Conservation (phyloP, 2,888 invertebrate species). For the Xestobium rufovillosum region DNA sequence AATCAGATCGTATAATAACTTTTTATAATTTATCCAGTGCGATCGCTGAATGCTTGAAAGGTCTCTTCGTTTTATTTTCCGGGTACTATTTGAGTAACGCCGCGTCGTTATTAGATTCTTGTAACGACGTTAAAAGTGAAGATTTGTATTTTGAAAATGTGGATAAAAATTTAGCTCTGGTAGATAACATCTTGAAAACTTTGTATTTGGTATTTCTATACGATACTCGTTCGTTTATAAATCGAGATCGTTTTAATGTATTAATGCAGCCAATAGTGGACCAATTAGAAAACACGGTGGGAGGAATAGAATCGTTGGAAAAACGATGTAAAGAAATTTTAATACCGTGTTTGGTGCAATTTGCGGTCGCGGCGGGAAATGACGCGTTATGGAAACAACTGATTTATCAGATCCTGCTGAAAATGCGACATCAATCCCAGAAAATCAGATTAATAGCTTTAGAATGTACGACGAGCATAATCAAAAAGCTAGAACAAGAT, state of each 20-base stretch:
- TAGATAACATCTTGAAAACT: slow-evolving; percentile 68
- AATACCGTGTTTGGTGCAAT: slow-evolving; percentile 73
- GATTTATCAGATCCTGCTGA: slow-evolving; percentile 83
- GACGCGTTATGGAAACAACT: slow-evolving; percentile 85
- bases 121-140: slow-evolving; percentile 57
- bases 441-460: slow-evolving; percentile 68
- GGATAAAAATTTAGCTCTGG: too few relatives aligned
- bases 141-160: too few relatives aligned
- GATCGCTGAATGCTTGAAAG: slow-evolving; percentile 75
- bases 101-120: slow-evolving; percentile 60
- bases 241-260: slow-evolving; percentile 74
- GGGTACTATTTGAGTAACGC: slow-evolving; percentile 78
- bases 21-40: slow-evolving; percentile 75
- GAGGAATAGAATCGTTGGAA: slow-evolving; percentile 54
- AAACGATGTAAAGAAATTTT: slow-evolving; percentile 54
- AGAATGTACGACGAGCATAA: slow-evolving; percentile 67
- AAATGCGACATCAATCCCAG: slow-evolving; percentile 70
- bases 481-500: slow-evolving; percentile 77
- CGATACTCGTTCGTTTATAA: slow-evolving; percentile 77
- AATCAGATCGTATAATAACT: slow-evolving; percentile 64
- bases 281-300: slow-evolving; percentile 71
- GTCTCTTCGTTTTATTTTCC: slow-evolving; percentile 85
- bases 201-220: slow-evolving; percentile 71
- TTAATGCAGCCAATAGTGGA: slow-evolving; percentile 84
- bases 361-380: slow-evolving; percentile 75